A percentile compares a stretch with the other conserved stretches of the same genome.
Evolutionary conservation across 2,797 vertebrate genomes (phyloP).

Genomic region (Oryzias dopingdopingensis): DNA sequence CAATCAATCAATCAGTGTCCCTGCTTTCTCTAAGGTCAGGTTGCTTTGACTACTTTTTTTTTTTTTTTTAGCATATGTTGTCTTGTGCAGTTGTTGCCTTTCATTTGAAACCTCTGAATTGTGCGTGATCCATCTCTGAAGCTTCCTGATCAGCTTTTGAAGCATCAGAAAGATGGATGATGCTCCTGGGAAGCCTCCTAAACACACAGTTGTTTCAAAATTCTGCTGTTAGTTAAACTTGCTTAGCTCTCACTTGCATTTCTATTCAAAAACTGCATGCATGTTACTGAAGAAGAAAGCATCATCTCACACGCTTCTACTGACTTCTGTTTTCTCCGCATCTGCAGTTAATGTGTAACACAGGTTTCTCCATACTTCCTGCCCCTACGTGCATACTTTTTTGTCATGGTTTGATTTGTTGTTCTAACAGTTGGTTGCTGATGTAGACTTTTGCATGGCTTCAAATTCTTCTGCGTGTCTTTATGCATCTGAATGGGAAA

Average conservation of each 20-base stretch:
- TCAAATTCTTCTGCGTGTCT: too few species aligned
- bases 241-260: conserved; percentile 30
- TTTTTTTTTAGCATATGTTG: too few species aligned
- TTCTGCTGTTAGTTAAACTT: conserved; percentile 3
- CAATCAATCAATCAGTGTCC: conserved; percentile 44
- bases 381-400: neutral
- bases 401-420: neutral
- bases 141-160: neutral
- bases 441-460: too few species aligned
- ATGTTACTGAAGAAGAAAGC: conserved; percentile 11
- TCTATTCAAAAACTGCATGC: conserved; percentile 17
- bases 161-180: conserved; percentile 1
- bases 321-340: neutral
- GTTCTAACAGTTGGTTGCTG: neutral
- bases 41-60: conserved; percentile 21
- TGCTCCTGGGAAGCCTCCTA: conserved; percentile 12
- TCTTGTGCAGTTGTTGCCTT: neutral
- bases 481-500: too few species aligned
- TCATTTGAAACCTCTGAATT: neutral
- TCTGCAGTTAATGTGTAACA: neutral
- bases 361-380: neutral
- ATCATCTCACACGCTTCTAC: neutral
- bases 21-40: conserved; percentile 18
- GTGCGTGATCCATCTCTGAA: neutral
- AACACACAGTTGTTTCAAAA: conserved; percentile 8